Evolutionary conservation across 2,888 invertebrate species (phyloP), one percentile per base, ranked within the genome.

Genomic region (Amphipyra tragopoginis): DNA sequence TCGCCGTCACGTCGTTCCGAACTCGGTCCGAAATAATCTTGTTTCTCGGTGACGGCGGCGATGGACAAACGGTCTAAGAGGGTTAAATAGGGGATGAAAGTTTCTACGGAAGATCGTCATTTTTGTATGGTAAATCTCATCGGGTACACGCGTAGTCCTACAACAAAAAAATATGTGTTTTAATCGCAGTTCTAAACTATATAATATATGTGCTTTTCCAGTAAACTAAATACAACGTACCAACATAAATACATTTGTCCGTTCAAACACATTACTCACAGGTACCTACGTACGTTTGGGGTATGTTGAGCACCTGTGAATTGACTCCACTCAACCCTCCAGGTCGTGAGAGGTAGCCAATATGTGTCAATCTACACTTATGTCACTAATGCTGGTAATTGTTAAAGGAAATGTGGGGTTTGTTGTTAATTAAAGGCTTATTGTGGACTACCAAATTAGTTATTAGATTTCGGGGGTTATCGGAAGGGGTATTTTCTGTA

Each of bases 341-440:
- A 21, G 13, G 39, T 44, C 53, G 5, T 29, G 9, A 40, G n/a
- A 39, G 47, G 40, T 11, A 48, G 43, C 57, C 64, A 75, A 72
- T 75, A 75, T 47, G 54, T 72, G 74, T 74, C 78, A 65, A 56
- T 61, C 43, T 43, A 47, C 42, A 42, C 40, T 47, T 45, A 29
- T 7, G 10, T 38, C 43, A 26, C 15, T 51, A 42, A 39, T 38
- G 45, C 11, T 5, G 2, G 13, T 43, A 33, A 49, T 36, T 34
- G 42, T 42, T n/a, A n/a, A 45, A n/a, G 13, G 6, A 43, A 50
- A 33, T 7, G 33, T 15, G 10, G 1, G 36, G 21, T 38, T n/a
- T 8, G 14, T 14, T 51, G 44, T 26, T 26, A 26, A 50, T 50
- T 50, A 39, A 26, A 26, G 11, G 13, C 9, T 6, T 5, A 5